Evolutionary conservation across 2,113 vertebrate species (phyloP).

Genomic region (Vombatus ursinus): DNA sequence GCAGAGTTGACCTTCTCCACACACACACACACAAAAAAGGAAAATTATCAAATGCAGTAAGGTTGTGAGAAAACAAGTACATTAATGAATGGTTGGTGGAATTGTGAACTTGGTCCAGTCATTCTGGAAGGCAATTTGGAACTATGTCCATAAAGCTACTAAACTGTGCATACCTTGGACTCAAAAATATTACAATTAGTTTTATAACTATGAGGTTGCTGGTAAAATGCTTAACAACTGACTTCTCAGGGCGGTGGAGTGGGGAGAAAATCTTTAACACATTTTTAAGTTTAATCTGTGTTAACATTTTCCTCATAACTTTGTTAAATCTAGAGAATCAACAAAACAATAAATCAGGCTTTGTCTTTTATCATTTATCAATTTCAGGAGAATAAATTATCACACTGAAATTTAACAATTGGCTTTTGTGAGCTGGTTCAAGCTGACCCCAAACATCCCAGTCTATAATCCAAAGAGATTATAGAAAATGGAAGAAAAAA

Average conservation of each 20-base stretch:
- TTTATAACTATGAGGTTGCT: background rate
- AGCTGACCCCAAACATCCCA: no score
- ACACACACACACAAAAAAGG: background rate
- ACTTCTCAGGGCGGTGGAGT: background rate
- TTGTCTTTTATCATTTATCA: no score
- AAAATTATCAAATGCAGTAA: background rate
- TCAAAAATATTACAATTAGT: background rate
- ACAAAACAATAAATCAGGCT: no score
- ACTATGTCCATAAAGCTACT: background rate
- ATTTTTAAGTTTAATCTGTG: no score
- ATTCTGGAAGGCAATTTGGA: background rate
- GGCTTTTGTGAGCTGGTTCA: no score
- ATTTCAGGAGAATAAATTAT: no score
- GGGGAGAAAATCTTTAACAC: background rate
- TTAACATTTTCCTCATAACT: no score
- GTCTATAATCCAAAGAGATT: no score
- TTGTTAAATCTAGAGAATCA: no score
- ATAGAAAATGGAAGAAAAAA: no score
- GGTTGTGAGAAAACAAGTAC: background rate
- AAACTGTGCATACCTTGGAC: background rate
- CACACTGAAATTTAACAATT: no score
- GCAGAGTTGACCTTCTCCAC: background rate
- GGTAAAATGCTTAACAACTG: background rate
- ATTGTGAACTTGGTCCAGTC: background rate
- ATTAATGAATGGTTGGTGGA: background rate